Evolutionary conservation across 2,797 vertebrate species (phyloP), one percentile per base, ranked within the genome.

Genomic region (Ataeniobius toweri): DNA sequence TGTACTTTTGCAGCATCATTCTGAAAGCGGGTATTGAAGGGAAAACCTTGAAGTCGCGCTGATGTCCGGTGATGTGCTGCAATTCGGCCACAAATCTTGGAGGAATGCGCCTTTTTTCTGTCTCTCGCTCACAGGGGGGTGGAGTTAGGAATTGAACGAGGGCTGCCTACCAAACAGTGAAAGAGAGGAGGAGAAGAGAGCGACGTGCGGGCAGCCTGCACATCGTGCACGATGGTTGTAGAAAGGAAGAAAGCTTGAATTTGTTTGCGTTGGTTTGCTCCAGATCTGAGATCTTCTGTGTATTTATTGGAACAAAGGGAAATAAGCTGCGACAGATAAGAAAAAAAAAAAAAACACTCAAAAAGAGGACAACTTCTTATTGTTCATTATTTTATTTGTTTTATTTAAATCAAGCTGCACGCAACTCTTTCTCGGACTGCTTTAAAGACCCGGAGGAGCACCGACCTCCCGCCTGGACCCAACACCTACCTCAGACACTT

Each of bases 151-250:
- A 91, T 86, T 85, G 92, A 86, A 94, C 92, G 93, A 94, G 94
- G 20, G 83, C 91, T 93, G 95, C 93, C 93, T 95, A 92, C 93
- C 91, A 94, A 94, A 89, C 86, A 94, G 87, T 88, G 86, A 79
- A 83, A 82, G 77, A 73, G 81, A 65, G 80, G 61, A 63, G 50
- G 61, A 65, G 59, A 36, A 61, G 56, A 71, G 87, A 79, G 83
- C 81, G 88, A 88, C 87, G 75, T 83, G 76, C 73, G 86, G 90
- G 80, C 83, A 89, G 85, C 83, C 83, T 82, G 87, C 87, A 85
- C 86, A 74, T 69, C 80, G 79, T 74, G 56, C 81, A 78, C 90
- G 79, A 92, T 91, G 90, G 76, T 92, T 82, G 85, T 85, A 77
- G 89, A 85, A 88, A 81, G 86, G 87, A 89, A 78, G 87, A 91